Evolutionary conservation across 2,888 invertebrate species (phyloP).

Genomic region (Lepetodrilus schrolli): DNA sequence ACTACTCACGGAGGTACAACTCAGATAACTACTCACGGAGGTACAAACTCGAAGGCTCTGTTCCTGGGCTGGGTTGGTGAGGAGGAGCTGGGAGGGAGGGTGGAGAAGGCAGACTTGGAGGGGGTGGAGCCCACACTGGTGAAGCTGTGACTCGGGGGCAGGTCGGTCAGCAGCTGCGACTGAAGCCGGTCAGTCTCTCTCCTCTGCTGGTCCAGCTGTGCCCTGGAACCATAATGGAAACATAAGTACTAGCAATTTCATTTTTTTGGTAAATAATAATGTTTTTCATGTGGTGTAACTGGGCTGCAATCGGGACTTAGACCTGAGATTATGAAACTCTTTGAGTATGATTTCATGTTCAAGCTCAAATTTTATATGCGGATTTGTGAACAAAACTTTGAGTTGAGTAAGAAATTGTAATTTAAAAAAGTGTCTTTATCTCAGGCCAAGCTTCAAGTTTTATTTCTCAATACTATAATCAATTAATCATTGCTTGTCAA

Average conservation of each 20-base stretch:
- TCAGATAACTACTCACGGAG: constrained; percentile 58
- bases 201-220: constrained; percentile 64
- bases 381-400: no score
- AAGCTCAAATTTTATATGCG: no score
- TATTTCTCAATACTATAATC: no score
- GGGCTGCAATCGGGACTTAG: no score
- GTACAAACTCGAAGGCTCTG: constrained; percentile 53
- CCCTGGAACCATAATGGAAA: constrained; percentile 39
- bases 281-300: neutral
- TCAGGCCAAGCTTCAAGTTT: no score
- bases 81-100: constrained; percentile 58
- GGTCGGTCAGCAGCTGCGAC: constrained; percentile 55
- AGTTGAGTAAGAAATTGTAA: no score
- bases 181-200: constrained; percentile 65
- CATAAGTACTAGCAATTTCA: neutral
- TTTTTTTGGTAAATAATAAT: neutral
- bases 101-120: constrained; percentile 63
- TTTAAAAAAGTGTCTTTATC: no score
- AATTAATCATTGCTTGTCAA: no score
- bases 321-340: no score
- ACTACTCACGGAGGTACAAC: neutral
- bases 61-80: constrained; percentile 48
- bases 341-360: no score
- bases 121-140: constrained; percentile 49
- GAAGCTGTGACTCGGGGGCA: constrained; percentile 39